Evolutionary conservation across 2,113 vertebrate genomes (phyloP).

Genomic region (Athene noctua): DNA sequence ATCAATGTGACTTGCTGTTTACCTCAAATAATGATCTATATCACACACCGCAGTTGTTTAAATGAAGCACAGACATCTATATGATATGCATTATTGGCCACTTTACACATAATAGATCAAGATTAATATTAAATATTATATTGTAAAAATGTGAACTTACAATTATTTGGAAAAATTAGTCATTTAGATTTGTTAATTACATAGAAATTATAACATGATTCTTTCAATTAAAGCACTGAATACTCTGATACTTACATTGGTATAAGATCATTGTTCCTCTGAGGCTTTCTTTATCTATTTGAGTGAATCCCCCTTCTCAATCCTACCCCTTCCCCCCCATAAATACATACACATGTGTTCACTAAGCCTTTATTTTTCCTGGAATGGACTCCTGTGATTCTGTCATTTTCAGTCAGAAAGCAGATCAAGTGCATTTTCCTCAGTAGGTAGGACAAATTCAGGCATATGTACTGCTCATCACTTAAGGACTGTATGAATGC

Average conservation of each 20-base stretch:
- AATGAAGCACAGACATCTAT: background rate
- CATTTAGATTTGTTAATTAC: background rate
- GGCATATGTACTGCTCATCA: background rate
- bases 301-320: fast-evolving
- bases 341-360: background rate
- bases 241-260: background rate
- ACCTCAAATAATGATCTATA: background rate
- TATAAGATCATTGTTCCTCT: background rate
- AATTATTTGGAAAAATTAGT: background rate
- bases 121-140: conserved; percentile 1
- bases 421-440: background rate
- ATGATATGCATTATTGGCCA: background rate
- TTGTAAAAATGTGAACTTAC: background rate
- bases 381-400: background rate
- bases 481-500: background rate
- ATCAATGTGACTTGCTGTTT: conserved; percentile 27
- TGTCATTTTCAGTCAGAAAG: background rate
- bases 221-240: background rate
- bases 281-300: background rate
- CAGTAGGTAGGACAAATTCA: background rate
- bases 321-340: background rate
- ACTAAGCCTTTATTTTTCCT: background rate
- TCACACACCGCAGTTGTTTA: background rate
- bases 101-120: background rate
- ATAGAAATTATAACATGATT: background rate